Base-by-base conservation (phyloP, 1,140 invertebrate genomes). In the Drosophila suzukii region DNA sequence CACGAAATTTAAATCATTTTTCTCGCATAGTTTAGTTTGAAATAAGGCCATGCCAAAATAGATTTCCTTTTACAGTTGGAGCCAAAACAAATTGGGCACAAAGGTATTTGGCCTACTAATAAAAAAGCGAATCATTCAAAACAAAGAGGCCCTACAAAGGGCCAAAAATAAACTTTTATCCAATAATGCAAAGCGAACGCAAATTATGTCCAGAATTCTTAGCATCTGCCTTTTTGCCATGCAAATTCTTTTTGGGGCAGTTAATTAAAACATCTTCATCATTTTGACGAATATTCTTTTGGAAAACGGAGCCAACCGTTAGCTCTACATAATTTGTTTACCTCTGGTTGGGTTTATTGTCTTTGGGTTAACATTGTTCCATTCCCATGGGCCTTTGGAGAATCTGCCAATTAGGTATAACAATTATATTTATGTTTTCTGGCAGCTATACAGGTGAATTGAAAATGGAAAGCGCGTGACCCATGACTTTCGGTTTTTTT, bases 1-100 rank as follows among this genome's bases (percentile, higher is more conserved):
- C 30, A 17, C 34, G 11, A 43, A 27, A 39, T 49, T 57, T 15
- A 59, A 80, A 75, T 61, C 54, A 53, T 67, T 66, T 59, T 75
- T 65, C 51, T 34, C 12, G 65, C 43, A 43, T 43, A 39, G 17
- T 60, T 53, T 65, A 50, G 53, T 54, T 61, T 66, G 49, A 79
- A 86, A 88, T 75, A 88, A 88, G 79, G 79, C 71, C 75, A 79
- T 59, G 72, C 39, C 50, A 49, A 58, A 43, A 65, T 49, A 44
- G 75, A 81, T 82, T 86, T 86, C 82, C 70, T 59, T 88, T 88
- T 82, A 86, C 82, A 79, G 83, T 86, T 86, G 56, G 46, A 78
- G 50, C 57, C 56, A 63, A 57, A 34, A 54, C 17, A 12, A 47
- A 76, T 66, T 47, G 57, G 41, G 66, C 43, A 57, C 67, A 77